These are phyloP conservation scores for Drosophila austrosaltans DNA, from an alignment of 2,888 invertebrate genomes.

Conservation along the genomic window DNA sequence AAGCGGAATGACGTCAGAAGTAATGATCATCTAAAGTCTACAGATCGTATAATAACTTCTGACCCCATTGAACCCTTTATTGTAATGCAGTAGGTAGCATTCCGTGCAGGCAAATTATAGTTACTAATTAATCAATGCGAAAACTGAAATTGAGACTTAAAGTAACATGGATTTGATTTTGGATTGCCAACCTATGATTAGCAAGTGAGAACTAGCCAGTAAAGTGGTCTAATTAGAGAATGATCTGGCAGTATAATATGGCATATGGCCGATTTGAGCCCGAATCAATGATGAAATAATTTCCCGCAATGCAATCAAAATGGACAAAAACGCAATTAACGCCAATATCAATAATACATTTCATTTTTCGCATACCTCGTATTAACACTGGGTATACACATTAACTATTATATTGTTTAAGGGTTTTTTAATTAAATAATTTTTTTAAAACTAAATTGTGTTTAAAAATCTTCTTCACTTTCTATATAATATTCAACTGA, in stretches of 20 bases:
- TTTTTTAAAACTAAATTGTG: neutral
- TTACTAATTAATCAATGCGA: conserved; percentile 51
- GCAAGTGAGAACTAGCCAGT: conserved; percentile 50
- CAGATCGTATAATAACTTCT: conserved; percentile 39
- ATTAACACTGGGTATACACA: neutral
- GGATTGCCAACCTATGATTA: conserved; percentile 42
- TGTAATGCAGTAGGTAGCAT: neutral
- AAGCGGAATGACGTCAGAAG: conserved; percentile 15
- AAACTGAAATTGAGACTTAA: neutral
- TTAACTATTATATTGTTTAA: neutral
- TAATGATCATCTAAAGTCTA: conserved; percentile 28
- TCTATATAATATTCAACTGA: neutral
- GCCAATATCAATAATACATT: conserved; percentile 56
- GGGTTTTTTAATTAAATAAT: neutral
- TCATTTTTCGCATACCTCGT: conserved; percentile 22
- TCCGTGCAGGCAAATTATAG: conserved; percentile 22
- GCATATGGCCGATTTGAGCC: conserved; percentile 10
- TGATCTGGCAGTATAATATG: conserved; percentile 13
- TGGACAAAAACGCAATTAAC: conserved; percentile 46
- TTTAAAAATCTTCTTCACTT: neutral
- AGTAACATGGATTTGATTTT: neutral
- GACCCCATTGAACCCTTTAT: conserved; percentile 38
- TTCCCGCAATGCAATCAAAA: conserved; percentile 17
- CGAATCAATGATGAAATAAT: conserved; percentile 11
- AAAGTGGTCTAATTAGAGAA: conserved; percentile 44